Evolutionary conservation across 2,888 invertebrate species (phyloP), one percentile per base, ranked within the genome.

Genomic region (Philaethria dido): DNA sequence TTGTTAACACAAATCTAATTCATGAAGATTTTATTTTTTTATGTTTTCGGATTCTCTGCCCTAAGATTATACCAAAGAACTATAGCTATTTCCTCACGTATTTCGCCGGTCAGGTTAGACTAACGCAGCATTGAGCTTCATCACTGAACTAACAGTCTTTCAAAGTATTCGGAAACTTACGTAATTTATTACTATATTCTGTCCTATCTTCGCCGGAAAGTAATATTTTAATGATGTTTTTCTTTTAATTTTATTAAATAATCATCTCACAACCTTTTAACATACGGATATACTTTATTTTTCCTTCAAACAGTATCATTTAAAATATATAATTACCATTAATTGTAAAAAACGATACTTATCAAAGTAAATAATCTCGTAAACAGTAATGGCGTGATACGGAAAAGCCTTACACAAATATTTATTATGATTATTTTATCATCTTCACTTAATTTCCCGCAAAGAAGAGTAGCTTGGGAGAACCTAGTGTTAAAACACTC

Each of bases 361-460:
- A 22, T 42, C 64, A n/a, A 62, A 18, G 9, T 11, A 61, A 47
- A 48, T n/a, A 60, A 36, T 62, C 48, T 39, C 14, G 20, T 6
- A 0, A 39, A 36, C 39, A 13, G 8, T 62, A 55, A 52, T 48
- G 39, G 48, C 22, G 47, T 64, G 47, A 64, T 52, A 52, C 25
- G 68, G 63, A 66, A 68, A 59, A 64, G 61, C 25, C 36, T 66
- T 62, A 59, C 59, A 39, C 59, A 62, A 69, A 69, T 62, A 50
- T 50, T 22, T 8, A 25, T 25, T 25, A 22, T 9, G n/a, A n/a
- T n/a, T n/a, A n/a, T n/a, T n/a, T n/a, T n/a, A n/a, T n/a, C n/a
- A n/a, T n/a, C n/a, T n/a, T n/a, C n/a, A n/a, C n/a, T n/a, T n/a
- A n/a, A n/a, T n/a, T n/a, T n/a, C n/a, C n/a, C n/a, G n/a, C n/a